These are phyloP conservation scores for Drosophila anomalata DNA, from an alignment of 2,888 invertebrate species.

Conservation along the genomic window DNA sequence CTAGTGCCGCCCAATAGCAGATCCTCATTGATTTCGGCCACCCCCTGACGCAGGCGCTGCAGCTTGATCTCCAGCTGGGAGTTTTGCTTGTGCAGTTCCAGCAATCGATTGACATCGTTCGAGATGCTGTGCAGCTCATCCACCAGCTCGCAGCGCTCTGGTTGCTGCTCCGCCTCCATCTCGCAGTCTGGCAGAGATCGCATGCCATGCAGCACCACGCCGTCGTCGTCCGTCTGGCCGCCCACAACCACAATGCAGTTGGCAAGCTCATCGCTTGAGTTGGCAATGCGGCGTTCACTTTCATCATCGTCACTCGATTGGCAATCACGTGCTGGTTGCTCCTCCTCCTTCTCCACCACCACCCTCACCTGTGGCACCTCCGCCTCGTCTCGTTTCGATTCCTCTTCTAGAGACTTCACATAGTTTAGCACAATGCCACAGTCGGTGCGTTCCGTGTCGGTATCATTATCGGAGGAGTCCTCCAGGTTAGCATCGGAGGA, in stretches of 20 bases:
- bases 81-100: conserved; percentile 77
- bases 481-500: conserved; percentile 85
- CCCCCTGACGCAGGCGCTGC: conserved; percentile 79
- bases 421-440: conserved; percentile 83
- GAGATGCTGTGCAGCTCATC: conserved; percentile 81
- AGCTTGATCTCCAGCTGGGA: conserved; percentile 80
- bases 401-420: conserved; percentile 71
- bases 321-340: conserved; percentile 54
- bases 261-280: conserved; percentile 78
- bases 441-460: conserved; percentile 85
- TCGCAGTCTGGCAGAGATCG: conserved; percentile 61
- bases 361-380: conserved; percentile 7
- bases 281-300: conserved; percentile 73
- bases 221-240: conserved; percentile 76
- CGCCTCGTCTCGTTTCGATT: conserved; percentile 4
- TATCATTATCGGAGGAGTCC: conserved; percentile 88
- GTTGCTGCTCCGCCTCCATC: conserved; percentile 69
- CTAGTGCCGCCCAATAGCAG: conserved; percentile 65
- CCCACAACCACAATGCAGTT: conserved; percentile 81
- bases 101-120: conserved; percentile 81
- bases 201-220: conserved; percentile 78
- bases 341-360: conserved; percentile 37
- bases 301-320: conserved; percentile 62
- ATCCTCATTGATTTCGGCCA: conserved; percentile 82
- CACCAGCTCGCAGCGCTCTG: conserved; percentile 43